phyloP scores from a whole-genome alignment of 2,797 vertebrate genomes.

The Girardinus metallicus region DNA sequence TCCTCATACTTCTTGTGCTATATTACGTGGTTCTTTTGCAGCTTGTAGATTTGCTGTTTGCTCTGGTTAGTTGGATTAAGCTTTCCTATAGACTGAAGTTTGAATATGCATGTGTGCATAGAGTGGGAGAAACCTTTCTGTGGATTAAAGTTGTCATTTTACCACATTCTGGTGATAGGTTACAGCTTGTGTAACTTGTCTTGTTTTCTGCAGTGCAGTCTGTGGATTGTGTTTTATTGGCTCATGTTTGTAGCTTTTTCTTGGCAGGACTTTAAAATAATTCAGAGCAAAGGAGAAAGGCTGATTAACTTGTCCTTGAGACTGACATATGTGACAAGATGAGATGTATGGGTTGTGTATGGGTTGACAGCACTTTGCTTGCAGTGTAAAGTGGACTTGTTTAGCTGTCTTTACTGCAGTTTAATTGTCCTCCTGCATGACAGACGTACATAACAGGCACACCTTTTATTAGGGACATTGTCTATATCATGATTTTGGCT shows the following conservation, averaged over 20 bases:
- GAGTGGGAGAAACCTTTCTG: constrained; percentile 15
- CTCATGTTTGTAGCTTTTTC: constrained; percentile 45
- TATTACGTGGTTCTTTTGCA: not conserved
- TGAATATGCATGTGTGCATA: constrained; percentile 8
- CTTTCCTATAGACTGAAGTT: constrained; percentile 13
- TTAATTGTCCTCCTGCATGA: constrained; percentile 46
- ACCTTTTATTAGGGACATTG: constrained; percentile 29
- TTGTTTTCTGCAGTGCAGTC: constrained; percentile 39
- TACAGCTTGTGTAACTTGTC: constrained; percentile 46
- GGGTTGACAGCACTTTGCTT: constrained; percentile 45
- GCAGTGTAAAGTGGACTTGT: constrained; percentile 49
- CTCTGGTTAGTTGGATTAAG: not conserved
- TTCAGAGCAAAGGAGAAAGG: constrained; percentile 46
- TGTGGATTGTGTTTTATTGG: constrained; percentile 51
- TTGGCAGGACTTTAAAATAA: constrained; percentile 52
- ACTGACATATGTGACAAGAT: constrained; percentile 59
- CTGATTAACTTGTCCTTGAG: constrained; percentile 65
- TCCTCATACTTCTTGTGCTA: not conserved
- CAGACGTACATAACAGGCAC: constrained; percentile 35
- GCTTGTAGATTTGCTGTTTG: not conserved
- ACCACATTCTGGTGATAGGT: constrained; percentile 15
- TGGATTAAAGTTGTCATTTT: constrained; percentile 24
- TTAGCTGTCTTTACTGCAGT: constrained; percentile 27
- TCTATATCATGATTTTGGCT: constrained; percentile 31
- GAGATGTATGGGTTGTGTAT: constrained; percentile 50